Conservation (phyloP, 2,888 invertebrate species). For the Ichneumoninae sp. region DNA sequence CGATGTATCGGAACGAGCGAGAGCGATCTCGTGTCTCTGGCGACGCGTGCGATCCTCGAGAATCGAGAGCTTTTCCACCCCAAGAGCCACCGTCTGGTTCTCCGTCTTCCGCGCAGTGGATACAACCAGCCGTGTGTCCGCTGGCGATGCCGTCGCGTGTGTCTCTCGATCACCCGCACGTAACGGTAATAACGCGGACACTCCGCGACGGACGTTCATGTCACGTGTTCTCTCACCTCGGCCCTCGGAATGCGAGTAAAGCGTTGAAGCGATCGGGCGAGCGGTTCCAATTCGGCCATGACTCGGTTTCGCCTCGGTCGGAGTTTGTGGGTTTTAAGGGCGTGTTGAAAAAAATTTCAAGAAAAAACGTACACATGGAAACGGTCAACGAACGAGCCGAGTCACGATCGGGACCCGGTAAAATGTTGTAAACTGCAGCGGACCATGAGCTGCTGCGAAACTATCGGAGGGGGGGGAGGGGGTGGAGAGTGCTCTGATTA, state of each 20-base stretch:
- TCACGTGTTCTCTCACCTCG: conserved; percentile 29
- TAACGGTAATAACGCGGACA: conserved; percentile 3
- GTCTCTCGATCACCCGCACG: conserved; percentile 23
- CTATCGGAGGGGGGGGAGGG: not conserved
- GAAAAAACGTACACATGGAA: not conserved
- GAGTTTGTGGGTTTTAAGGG: conserved; percentile 41
- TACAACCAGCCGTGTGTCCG: conserved; percentile 9
- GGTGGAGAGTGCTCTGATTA: not conserved
- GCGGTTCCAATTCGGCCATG: conserved; percentile 41
- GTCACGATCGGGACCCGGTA: conserved; percentile 26
- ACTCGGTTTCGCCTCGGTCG: conserved; percentile 42
- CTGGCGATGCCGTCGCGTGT: conserved; percentile 13
- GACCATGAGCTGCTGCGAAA: conserved; percentile 33
- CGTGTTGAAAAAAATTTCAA: not conserved
- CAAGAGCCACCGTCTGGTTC: conserved; percentile 1
- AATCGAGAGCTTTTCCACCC: conserved; percentile 14
- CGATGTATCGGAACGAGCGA: conserved; percentile 9
- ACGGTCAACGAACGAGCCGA: not conserved
- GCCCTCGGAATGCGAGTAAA: not conserved
- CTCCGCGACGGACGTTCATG: conserved; percentile 14
- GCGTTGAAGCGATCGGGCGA: conserved; percentile 6
- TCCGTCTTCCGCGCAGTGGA: conserved; percentile 11
- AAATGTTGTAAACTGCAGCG: conserved; percentile 28
- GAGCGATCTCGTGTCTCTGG: conserved; percentile 23
- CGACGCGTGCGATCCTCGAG: conserved; percentile 34